Percentiles rank a stretch among this genome's conserved stretches.
Conservation (phyloP, 2,113 vertebrate genomes). For the Tichodroma muraria region DNA sequence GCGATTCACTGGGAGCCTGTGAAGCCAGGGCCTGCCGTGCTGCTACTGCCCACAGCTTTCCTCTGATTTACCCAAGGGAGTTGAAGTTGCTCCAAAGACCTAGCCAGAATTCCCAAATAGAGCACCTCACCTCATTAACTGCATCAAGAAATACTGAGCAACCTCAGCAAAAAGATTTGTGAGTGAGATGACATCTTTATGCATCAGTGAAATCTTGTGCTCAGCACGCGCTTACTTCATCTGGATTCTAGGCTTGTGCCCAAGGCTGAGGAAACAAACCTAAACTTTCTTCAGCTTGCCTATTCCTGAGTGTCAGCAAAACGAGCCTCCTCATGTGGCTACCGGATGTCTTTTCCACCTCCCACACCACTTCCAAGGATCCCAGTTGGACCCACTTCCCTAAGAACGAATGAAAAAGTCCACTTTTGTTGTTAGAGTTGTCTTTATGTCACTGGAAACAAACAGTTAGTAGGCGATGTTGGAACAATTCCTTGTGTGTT, state of each 20-base stretch:
- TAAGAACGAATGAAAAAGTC: background rate
- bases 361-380: background rate
- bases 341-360: background rate
- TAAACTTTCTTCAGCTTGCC: conserved; percentile 34
- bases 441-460: background rate
- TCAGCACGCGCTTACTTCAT: background rate
- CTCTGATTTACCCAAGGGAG: background rate
- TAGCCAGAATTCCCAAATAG: background rate
- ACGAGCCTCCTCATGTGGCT: background rate
- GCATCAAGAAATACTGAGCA: background rate
- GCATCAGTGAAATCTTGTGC: background rate
- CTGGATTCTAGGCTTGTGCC: conserved; percentile 24
- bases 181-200: conserved; percentile 12
- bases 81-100: background rate
- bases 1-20: background rate
- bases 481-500: background rate
- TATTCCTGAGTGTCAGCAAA: conserved; percentile 42
- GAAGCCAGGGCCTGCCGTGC: background rate
- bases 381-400: background rate
- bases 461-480: background rate
- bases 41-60: background rate
- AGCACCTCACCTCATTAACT: background rate
- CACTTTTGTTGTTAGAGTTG: background rate
- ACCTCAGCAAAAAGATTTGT: conserved; percentile 6
- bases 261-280: conserved; percentile 49